Evolutionary conservation across 2,113 vertebrate genomes (phyloP).

Genomic region (Alexandromys fortis): DNA sequence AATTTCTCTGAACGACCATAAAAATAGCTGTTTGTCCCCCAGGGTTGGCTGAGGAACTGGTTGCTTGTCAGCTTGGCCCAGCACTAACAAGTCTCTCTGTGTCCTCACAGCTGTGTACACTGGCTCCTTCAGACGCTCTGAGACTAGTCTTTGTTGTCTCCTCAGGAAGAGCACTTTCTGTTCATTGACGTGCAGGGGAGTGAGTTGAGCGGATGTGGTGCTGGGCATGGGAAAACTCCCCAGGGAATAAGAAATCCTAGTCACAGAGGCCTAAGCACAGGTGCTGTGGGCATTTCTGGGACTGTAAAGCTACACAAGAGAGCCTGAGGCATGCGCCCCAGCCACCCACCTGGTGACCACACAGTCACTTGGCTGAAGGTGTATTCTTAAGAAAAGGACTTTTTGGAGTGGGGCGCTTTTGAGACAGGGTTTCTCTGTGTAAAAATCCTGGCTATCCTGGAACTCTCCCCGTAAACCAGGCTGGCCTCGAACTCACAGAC

Average conservation of each 20-base stretch:
- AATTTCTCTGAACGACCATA: not conserved
- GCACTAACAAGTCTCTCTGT: constrained; percentile 31
- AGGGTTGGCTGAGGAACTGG: not conserved
- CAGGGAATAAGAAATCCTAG: not conserved
- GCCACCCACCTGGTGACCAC: not conserved
- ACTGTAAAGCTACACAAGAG: rapidly evolving
- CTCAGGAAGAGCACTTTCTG: not conserved
- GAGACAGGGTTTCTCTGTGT: too few relatives aligned
- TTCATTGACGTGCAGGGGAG: not conserved
- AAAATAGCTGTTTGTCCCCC: not conserved
- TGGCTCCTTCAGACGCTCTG: not conserved
- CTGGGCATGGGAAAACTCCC: not conserved
- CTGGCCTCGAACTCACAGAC: too few relatives aligned
- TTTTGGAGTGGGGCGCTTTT: too few relatives aligned
- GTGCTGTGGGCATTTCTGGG: not conserved
- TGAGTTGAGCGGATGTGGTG: not conserved
- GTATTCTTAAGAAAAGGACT: not conserved
- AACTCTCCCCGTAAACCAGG: too few relatives aligned
- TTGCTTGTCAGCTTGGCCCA: not conserved
- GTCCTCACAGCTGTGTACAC: not conserved
- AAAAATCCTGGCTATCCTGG: too few relatives aligned
- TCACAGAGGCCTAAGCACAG: not conserved
- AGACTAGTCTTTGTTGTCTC: constrained; percentile 32
- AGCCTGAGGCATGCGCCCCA: not conserved
- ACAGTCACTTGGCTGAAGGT: not conserved